These are phyloP conservation scores for Eupelmus urozonus DNA, from an alignment of 2,888 invertebrate genomes.

Conservation along the genomic window DNA sequence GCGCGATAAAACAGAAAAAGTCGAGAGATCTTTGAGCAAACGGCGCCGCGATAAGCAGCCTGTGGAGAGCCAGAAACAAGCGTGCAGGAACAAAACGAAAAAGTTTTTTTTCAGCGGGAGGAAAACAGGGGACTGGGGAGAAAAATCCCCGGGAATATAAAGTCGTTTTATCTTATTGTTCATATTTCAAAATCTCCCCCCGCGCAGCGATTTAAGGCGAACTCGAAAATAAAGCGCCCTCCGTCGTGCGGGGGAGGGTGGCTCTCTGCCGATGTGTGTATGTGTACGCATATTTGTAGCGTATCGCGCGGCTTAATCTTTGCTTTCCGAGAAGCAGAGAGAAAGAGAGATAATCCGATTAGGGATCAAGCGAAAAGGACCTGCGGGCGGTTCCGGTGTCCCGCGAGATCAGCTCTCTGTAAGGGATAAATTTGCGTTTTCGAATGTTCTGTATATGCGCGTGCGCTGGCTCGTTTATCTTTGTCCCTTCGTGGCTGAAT, in stretches of 20 bases:
- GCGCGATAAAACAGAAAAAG: neutral
- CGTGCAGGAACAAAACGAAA: no score
- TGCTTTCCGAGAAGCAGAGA: neutral
- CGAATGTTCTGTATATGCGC: neutral
- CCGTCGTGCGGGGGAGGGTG: neutral
- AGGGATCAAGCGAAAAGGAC: neutral
- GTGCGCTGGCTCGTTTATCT: constrained; percentile 15
- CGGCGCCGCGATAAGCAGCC: no score
- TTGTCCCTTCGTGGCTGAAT: constrained; percentile 1
- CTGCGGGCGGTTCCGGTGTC: no score
- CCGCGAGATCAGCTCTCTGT: no score
- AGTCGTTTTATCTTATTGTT: constrained; percentile 32
- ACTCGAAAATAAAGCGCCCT: neutral
- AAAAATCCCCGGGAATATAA: neutral
- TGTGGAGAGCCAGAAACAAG: no score
- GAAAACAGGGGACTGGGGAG: no score
- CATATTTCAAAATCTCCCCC: constrained; percentile 15
- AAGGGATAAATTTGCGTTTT: constrained; percentile 8
- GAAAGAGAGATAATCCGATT: constrained; percentile 21
- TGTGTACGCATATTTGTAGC: neutral
- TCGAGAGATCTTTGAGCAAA: neutral
- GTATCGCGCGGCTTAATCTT: neutral
- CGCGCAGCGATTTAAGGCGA: neutral
- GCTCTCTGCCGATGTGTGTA: neutral
- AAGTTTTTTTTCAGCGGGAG: no score